These are phyloP conservation scores for Adineta ricciae DNA, from an alignment of 2,888 invertebrate species.

Conservation along the genomic window DNA sequence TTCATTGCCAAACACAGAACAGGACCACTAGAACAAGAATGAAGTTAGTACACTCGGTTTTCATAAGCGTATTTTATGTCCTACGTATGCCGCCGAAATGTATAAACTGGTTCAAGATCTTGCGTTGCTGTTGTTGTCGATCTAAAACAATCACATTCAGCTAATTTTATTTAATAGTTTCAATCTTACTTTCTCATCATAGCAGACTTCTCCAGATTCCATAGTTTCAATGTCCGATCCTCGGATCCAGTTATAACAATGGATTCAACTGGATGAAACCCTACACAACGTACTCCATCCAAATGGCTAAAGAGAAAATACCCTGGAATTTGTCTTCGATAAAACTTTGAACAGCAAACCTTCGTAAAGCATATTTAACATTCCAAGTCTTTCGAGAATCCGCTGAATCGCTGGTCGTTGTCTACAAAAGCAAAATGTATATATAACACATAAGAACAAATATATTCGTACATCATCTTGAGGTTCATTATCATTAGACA, in stretches of 20 bases:
- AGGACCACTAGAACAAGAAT: slow-evolving; percentile 66
- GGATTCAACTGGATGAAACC: slow-evolving; percentile 69
- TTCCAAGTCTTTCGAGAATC: slow-evolving; percentile 50
- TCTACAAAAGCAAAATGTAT: background rate
- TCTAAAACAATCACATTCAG: slow-evolving; percentile 43
- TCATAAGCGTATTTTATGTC: background rate
- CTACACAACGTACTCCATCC: slow-evolving; percentile 53
- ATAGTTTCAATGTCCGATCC: slow-evolving; percentile 93
- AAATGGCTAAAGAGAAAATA: slow-evolving; percentile 47
- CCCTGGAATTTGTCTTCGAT: background rate
- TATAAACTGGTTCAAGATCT: slow-evolving; percentile 95
- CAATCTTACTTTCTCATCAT: slow-evolving; percentile 85
- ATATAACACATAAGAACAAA: no score
- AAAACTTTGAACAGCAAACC: slow-evolving; percentile 37
- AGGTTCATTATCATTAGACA: slow-evolving; percentile 88
- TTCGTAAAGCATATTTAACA: slow-evolving; percentile 74
- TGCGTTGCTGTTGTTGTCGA: slow-evolving; percentile 58
- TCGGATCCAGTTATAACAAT: slow-evolving; percentile 94
- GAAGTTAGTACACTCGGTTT: no score
- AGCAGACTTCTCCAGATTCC: slow-evolving; percentile 96
- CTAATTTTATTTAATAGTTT: slow-evolving; percentile 38
- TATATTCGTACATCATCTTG: slow-evolving; percentile 49
- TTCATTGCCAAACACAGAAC: slow-evolving; percentile 88
- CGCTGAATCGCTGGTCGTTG: slow-evolving; percentile 37
- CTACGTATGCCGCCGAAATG: slow-evolving; percentile 74